Base-by-base conservation (phyloP, 2,113 vertebrate genomes). In the Pampusana beccarii region DNA sequence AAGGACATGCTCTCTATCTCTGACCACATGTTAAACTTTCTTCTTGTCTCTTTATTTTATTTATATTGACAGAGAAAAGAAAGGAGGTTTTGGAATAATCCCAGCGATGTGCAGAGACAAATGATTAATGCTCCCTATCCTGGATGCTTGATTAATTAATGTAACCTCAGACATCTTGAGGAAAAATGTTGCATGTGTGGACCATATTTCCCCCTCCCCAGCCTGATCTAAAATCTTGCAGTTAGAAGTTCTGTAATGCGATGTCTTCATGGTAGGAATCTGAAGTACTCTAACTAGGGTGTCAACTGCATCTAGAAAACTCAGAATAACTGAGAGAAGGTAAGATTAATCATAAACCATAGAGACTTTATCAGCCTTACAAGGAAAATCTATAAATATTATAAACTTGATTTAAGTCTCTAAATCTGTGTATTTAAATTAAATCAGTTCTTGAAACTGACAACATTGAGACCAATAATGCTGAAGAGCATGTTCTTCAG, bases 11-110 rank as follows among this genome's bases (percentile, higher is more conserved):
- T 90, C 25, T 88, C 31, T 73, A 10, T 83, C 60, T 97, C 62
- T 95, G 83, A 77, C 75, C 81, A 53, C 75, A 94, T 82, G 74
- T 83, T 88, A 86, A 79, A 58, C n/a, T 80, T 93, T 71, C 51
- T 7, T 80, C 17, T 75, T 90, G 48, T 75, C 48, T 73, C 62
- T 87, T 83, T 57, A 65, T 61, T 92, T 79, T 40, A 84, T 93
- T 83, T 80, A 77, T 24, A 75, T 21, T 73, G 58, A 82, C 65
- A 86, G 57, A 86, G 60, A 34, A 95, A 94, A 92, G 29, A 18
- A 92, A 96, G 42, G 44, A 74, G 58, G 69, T 93, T 96, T 96
- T 88, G 85, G 86, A 96, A 88, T 91, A 82, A 90, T 72, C 60
- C 86, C 95, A 95, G 51, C 5, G 10, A 77, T 54, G 62, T 86